Base-by-base conservation (phyloP, 1,140 invertebrate species). In the Drosophila ironensis region DNA sequence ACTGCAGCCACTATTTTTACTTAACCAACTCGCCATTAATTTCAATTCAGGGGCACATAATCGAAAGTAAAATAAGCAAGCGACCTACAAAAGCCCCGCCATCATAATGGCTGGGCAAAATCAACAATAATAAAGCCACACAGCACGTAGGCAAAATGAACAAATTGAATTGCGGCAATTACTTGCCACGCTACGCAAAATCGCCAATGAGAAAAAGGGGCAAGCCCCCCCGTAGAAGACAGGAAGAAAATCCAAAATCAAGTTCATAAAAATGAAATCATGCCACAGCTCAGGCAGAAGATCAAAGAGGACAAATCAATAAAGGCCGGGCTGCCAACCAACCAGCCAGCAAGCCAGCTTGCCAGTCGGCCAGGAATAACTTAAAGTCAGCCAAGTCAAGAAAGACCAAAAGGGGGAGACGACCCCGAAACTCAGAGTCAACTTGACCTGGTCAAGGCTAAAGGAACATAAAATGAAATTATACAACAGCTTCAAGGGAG, bases 271-370 rank as follows among this genome's bases (percentile, higher is more conserved):
- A 86, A 86, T 86, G 80, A 86, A 86, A 80, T 86, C 80, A 86
- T 86, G 80, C 71, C 71, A 86, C 74, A 86, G 80, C 80, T 75
- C 80, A 80, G 72, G 53, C 78, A 86, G 71, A 86, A 80, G 84
- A 86, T 86, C 84, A 88, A 88, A 88, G 78, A 74, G 69, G 75
- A 84, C 86, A 86, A 88, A 88, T 88, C 84, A 88, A 88, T 88
- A 88, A 84, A 64, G 54, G 48, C 45, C 44, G n/a, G n/a, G n/a
- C 52, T 52, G 53, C 28, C 28, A 30, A 0, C n/a, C n/a, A 11
- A 9, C 27, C 28, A 12, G n/a, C 28, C 30, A 33, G 30, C 8
- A n/a, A n/a, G n/a, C n/a, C n/a, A n/a, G 4, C 30, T 1, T 3
- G 12, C 30, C 14, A 9, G 33, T 16, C 20, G 78, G 48, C 41